Evolutionary conservation across 2,888 invertebrate genomes (phyloP).

Genomic region (Hypselothyrea guttata): DNA sequence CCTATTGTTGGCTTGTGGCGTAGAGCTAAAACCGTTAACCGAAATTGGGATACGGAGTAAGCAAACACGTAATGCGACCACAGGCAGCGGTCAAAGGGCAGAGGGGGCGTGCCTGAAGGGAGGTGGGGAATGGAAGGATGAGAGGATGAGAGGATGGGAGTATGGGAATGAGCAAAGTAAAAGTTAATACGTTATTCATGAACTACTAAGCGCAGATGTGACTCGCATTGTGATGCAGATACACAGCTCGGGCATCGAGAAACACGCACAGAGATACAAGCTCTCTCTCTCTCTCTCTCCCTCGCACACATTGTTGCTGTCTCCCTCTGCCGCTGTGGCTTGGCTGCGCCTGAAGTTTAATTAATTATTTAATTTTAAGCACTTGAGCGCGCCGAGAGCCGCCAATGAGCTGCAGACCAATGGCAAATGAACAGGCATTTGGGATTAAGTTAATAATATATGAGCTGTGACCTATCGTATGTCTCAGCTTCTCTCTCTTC

Average conservation of each 20-base stretch:
- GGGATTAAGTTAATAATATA: constrained; percentile 78
- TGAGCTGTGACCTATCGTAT: constrained; percentile 54
- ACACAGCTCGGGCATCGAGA: constrained; percentile 18
- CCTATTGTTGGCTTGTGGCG: too few species aligned
- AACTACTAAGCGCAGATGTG: constrained; percentile 78
- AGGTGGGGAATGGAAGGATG: neutral
- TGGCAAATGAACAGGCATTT: constrained; percentile 56
- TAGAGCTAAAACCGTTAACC: neutral
- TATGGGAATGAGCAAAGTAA: constrained; percentile 63
- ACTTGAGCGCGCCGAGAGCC: constrained; percentile 70
- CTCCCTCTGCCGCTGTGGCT: constrained; percentile 14
- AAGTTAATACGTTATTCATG: constrained; percentile 79
- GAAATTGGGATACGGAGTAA: constrained; percentile 1
- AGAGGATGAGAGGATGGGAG: too few species aligned
- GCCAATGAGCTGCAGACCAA: constrained; percentile 55
- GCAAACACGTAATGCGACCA: constrained; percentile 45
- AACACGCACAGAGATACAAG: constrained; percentile 21
- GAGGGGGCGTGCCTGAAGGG: neutral
- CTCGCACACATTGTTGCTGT: neutral
- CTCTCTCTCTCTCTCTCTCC: neutral
- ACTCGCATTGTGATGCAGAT: constrained; percentile 69
- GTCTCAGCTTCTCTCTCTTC: constrained; percentile 1
- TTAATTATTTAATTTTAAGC: constrained; percentile 77
- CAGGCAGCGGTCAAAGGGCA: neutral
- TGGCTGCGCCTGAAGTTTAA: constrained; percentile 60